phyloP scores from a whole-genome alignment of 2,888 invertebrate species.

The Caenorhabditis doughertyi region DNA sequence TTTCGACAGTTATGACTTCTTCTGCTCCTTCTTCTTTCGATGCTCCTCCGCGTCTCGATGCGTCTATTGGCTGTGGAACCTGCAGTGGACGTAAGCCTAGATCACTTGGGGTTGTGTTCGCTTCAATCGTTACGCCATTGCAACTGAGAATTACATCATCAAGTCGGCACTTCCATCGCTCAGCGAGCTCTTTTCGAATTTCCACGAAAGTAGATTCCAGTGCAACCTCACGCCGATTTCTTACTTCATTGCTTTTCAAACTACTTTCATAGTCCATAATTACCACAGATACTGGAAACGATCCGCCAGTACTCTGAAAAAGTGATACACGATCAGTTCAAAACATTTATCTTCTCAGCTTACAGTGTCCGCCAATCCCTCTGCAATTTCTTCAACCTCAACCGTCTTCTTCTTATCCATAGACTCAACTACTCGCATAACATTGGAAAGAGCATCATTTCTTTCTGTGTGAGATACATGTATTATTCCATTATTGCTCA shows the following conservation, averaged over 20 bases:
- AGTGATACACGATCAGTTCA: too few species aligned
- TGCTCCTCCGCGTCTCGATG: background rate
- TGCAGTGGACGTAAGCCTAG: slow-evolving; percentile 23
- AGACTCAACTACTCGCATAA: background rate
- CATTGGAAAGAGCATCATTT: slow-evolving; percentile 12
- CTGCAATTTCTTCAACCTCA: background rate
- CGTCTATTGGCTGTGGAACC: slow-evolving; percentile 23
- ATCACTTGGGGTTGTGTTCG: background rate
- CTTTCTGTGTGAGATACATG: background rate
- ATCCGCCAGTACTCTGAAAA: slow-evolving; percentile 16
- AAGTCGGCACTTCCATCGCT: slow-evolving; percentile 18
- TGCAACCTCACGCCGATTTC: background rate
- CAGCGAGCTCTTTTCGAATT: slow-evolving; percentile 10
- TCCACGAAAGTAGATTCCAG: slow-evolving; percentile 5
- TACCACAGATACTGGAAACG: slow-evolving; percentile 11
- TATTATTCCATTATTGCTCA: background rate
- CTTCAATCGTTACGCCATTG: background rate
- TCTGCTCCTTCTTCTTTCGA: background rate
- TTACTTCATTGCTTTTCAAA: background rate
- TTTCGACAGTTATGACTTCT: slow-evolving; percentile 7
- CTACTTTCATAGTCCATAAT: slow-evolving; percentile 31
- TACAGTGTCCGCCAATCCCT: background rate
- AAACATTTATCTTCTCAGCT: background rate
- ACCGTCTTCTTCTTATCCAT: background rate
- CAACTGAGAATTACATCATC: slow-evolving; percentile 7